phyloP scores from a whole-genome alignment of 2,888 invertebrate species.

The Nymphalis polychloros region DNA sequence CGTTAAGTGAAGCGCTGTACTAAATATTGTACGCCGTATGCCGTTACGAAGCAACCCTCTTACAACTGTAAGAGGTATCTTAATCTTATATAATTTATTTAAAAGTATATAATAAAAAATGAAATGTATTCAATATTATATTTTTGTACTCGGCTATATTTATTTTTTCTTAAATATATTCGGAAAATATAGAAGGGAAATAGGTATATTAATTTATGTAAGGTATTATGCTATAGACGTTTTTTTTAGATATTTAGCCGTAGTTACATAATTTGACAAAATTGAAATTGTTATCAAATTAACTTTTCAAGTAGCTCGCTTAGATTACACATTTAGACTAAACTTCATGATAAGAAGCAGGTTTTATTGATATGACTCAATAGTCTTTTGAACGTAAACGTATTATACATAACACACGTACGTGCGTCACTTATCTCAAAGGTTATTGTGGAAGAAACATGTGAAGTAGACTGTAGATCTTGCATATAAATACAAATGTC shows the following conservation, averaged over 20 bases:
- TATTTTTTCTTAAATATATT: not conserved
- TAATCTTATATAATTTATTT: not conserved
- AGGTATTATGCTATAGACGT: no score
- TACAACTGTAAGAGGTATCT: not conserved
- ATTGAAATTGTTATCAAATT: not conserved
- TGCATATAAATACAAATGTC: constrained; percentile 21
- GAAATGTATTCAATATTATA: no score
- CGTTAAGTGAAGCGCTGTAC: constrained; percentile 8
- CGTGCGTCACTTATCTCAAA: constrained; percentile 27
- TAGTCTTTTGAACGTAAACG: constrained; percentile 9
- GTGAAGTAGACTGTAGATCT: constrained; percentile 11
- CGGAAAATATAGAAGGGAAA: no score
- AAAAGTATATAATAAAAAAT: no score
- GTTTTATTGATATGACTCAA: constrained; percentile 20
- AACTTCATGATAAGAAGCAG: constrained; percentile 20
- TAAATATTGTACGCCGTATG: constrained; percentile 15
- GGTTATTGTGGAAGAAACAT: constrained; percentile 22
- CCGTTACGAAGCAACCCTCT: not conserved
- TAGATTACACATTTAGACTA: not conserved
- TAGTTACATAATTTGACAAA: not conserved
- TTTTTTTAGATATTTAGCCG: no score
- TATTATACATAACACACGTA: constrained; percentile 7
- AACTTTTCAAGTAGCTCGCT: not conserved
- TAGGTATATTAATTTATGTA: no score
- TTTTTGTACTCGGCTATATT: not conserved